A percentile compares a stretch with the other conserved stretches of the same genome.
phyloP scores from a whole-genome alignment of 2,113 vertebrate genomes.

The Takifugu flavidus region DNA sequence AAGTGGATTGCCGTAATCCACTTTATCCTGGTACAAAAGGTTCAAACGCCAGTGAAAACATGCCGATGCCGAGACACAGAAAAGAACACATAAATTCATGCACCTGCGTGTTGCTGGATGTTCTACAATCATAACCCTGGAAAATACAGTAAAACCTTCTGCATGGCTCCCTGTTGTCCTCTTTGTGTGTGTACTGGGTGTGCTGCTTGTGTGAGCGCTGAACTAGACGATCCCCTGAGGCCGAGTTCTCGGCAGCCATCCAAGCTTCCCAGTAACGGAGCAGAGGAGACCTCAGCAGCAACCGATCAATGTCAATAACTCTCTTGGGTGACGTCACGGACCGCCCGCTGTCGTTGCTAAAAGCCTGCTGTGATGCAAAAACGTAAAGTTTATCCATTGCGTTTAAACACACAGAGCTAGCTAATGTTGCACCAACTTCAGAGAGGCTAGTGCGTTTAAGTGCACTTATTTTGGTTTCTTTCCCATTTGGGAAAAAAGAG shows the following conservation, averaged over 20 bases:
- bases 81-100: background rate
- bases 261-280: conserved; percentile 54
- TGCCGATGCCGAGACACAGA: conserved; percentile 5
- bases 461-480: too few species aligned
- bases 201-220: conserved; percentile 6
- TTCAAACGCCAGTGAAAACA: conserved; percentile 41
- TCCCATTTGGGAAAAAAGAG: too few species aligned
- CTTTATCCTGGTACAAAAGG: conserved; percentile 46
- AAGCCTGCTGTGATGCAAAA: too few species aligned
- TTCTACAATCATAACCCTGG: background rate
- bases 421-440: too few species aligned
- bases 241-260: conserved; percentile 44
- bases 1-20: conserved; percentile 59
- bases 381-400: too few species aligned
- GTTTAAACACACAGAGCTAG: too few species aligned
- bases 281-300: conserved; percentile 44
- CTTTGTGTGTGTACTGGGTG: conserved; percentile 5
- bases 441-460: too few species aligned
- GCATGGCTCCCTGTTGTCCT: background rate
- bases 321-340: too few species aligned
- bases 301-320: conserved; percentile 45
- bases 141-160: background rate
- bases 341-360: too few species aligned
- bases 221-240: conserved; percentile 36
- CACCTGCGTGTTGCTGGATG: background rate